Conservation (phyloP, 92 coral and sea anemone species). For the Parazoanthus swiftii region DNA sequence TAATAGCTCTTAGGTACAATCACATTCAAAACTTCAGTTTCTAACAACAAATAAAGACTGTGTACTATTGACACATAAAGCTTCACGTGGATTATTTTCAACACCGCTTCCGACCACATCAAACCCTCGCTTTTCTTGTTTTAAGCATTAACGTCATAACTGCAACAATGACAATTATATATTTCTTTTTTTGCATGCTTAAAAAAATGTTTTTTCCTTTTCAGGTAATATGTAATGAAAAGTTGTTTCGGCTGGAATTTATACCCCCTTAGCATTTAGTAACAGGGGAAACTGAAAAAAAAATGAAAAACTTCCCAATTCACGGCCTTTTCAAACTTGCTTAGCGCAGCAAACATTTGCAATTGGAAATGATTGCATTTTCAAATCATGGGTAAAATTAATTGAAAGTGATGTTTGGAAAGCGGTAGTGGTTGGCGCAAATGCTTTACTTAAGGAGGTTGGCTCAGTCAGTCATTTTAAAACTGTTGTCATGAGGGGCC, state of each 20-base stretch:
- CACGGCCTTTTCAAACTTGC: not conserved
- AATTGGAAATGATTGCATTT: not conserved
- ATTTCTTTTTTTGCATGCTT: too few species aligned
- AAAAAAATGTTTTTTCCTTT: too few species aligned
- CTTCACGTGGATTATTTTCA: not conserved
- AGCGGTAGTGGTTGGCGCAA: not conserved
- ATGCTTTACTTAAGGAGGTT: too few species aligned
- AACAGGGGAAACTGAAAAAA: too few species aligned
- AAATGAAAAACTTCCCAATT: too few species aligned
- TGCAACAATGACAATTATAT: not conserved
- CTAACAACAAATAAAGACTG: not conserved
- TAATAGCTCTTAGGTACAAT: slow-evolving; percentile 13
- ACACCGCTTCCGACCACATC: slow-evolving; percentile 19
- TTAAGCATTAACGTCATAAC: not conserved
- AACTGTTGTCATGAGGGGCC: too few species aligned
- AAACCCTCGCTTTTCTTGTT: not conserved
- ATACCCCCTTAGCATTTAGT: too few species aligned
- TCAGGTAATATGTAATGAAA: too few species aligned
- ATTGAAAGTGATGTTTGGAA: not conserved
- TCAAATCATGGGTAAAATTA: not conserved
- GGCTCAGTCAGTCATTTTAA: too few species aligned
- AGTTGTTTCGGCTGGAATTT: not conserved
- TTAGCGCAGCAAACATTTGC: not conserved
- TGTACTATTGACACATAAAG: not conserved
- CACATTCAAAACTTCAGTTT: slow-evolving; percentile 15